Base-by-base conservation (phyloP, 2,797 vertebrate species). In the Threskiornis aethiopicus region DNA sequence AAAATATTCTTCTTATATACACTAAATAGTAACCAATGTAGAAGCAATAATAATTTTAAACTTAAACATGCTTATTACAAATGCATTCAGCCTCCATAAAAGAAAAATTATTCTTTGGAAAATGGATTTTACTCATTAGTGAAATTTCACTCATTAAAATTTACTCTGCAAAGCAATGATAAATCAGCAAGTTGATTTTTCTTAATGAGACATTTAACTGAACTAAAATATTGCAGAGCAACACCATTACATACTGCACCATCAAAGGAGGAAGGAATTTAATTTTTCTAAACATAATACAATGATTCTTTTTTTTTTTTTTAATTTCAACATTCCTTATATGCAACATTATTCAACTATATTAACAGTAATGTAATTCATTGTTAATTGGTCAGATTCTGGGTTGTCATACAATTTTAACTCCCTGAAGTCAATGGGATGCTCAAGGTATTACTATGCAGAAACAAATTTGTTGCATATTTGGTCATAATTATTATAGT, bases 121-220 rank as follows among this genome's bases (percentile, higher is more conserved):
- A 94, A 95, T 54, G 22, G 41, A 88, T 86, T 86, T 94, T 84
- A 59, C 65, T 91, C 39, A 78, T 88, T 58, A 83, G 37, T 70
- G 75, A 91, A 87, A 83, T 92, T 96, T 93, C 44, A 90, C 22
- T 95, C 76, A 81, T 90, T 88, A 89, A 85, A 72, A 88, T 81
- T 93, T 86, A 90, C n/a, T 80, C 41, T 71, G 42, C 13, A 81
- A 88, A 91, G 26, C 41, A 71, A 52, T 21, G 61, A 86, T 85
- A 86, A 88, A 94, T 90, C 49, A 80, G 57, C 17, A 75, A 67
- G 64, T 84, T 88, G 75, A 25, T 88, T 85, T 93, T 86, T 93
- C 72, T 78, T 91, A 88, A 86, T 81, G 59, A 91, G 84, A 85
- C 57, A 81, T 90, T 86, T 91, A 78, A 88, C 44, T 22, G 85